These are phyloP conservation scores for Gnathonemus echidnorhynchus DNA, from an alignment of 2,113 vertebrate genomes.

Conservation along the genomic window DNA sequence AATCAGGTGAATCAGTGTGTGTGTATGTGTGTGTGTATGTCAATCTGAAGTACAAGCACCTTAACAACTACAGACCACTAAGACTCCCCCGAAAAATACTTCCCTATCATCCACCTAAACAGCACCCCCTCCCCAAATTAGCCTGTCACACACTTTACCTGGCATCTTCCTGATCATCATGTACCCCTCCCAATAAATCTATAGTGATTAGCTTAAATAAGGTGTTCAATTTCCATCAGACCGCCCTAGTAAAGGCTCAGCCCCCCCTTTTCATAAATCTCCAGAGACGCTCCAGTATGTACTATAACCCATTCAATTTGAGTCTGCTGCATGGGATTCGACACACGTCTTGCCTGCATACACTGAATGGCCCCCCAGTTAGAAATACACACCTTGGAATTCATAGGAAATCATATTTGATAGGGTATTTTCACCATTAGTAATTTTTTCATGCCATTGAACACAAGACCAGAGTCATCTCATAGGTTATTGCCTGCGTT, in stretches of 20 bases:
- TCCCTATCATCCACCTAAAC: not conserved
- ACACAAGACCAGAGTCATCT: not conserved
- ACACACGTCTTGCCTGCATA: not conserved
- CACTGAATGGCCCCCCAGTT: not conserved
- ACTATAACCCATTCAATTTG: not conserved
- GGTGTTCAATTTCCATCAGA: not conserved
- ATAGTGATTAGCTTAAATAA: not conserved
- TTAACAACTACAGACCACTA: not conserved
- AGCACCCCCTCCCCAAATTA: not conserved
- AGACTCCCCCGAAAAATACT: not conserved
- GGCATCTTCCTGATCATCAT: not conserved
- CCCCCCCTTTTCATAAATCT: not conserved
- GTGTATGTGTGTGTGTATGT: not conserved
- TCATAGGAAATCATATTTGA: not conserved
- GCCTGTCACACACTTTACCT: not conserved
- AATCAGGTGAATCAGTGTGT: not conserved
- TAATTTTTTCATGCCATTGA: not conserved
- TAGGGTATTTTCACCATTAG: not conserved
- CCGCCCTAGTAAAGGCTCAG: not conserved
- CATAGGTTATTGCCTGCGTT: not conserved
- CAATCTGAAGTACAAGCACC: not conserved
- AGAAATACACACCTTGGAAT: not conserved
- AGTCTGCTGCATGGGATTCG: not conserved
- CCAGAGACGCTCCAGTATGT: not conserved
- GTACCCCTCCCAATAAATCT: not conserved